Evolutionary conservation across 2,113 vertebrate species (phyloP), one percentile per base, ranked within the genome.

Genomic region (Nothobranchius furzeri): DNA sequence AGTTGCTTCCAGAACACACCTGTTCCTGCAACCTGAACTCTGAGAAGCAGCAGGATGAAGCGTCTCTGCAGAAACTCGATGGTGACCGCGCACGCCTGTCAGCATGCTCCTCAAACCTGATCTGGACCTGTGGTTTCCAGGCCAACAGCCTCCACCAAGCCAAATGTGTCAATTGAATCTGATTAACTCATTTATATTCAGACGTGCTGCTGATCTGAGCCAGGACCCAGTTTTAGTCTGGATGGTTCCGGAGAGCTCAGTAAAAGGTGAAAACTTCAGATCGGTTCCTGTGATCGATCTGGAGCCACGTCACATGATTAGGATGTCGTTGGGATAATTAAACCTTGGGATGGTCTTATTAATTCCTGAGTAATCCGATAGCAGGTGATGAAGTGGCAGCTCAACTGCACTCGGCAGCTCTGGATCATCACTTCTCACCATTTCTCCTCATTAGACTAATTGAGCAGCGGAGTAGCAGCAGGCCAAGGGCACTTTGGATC

Each of bases 111-210:
- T 49, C 8, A 3, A 17, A 14, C 37, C 55, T 68, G 43, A 70
- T 76, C 58, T 63, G 64, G 49, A 70, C 69, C 50, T 12, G 3
- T 25, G 3, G 73, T 76, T 68, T 70, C 62, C 64, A 52, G 24
- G 70, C 70, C 70, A 68, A 52, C 83, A 1, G 63, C 49, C 40
- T 36, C 50, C 58, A 52, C 50, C 7, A 6, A 59, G 48, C 55
- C 56, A 60, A 68, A 51, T 9, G 63, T 43, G 55, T 58, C 36
- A 47, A 69, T 25, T 73, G 46, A 81, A 75, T 78, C 54, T 57
- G 77, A 80, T 80, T 53, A 78, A 61, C 50, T 75, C 59, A 65
- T 86, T 81, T 73, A 46, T 76, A 79, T 85, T 75, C 70, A 75
- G 4, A 64, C 37, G 37, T 13, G 49, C 76, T 64, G 58, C 69